Evolutionary conservation across 2,113 vertebrate genomes (phyloP).

Genomic region (Microtus ochrogaster): DNA sequence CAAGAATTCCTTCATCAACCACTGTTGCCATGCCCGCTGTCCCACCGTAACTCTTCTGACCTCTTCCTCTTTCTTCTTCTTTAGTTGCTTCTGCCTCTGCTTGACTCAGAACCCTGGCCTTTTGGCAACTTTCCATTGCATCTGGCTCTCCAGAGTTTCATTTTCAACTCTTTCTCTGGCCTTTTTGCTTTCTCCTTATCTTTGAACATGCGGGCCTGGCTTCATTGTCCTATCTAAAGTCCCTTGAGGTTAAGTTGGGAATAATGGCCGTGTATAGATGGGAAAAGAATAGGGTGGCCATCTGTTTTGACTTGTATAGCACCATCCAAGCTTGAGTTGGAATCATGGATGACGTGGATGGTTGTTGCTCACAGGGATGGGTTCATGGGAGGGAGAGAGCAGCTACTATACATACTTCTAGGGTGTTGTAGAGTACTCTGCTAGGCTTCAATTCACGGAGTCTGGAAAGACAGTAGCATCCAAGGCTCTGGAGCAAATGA

Average conservation of each 20-base stretch:
- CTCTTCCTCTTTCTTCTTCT: not conserved
- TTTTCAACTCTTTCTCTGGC: not conserved
- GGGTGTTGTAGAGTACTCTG: not conserved
- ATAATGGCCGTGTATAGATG: not conserved
- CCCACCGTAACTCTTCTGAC: not conserved
- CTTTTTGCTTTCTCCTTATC: not conserved
- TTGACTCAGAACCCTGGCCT: constrained; percentile 11
- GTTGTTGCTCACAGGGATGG: not conserved
- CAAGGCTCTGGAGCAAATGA: not conserved
- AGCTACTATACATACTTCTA: not conserved
- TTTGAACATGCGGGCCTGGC: not conserved
- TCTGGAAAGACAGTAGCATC: not conserved
- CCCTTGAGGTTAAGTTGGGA: not conserved
- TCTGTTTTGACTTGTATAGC: not conserved
- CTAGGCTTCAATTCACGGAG: not conserved
- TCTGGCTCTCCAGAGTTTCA: not conserved
- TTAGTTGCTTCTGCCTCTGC: not conserved
- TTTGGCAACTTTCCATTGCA: not conserved
- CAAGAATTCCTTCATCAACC: not conserved
- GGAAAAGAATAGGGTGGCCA: not conserved
- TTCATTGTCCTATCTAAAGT: constrained; percentile 3
- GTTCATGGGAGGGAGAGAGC: not conserved
- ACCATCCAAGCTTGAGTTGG: not conserved
- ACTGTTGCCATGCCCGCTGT: not conserved
- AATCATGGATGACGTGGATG: not conserved